phyloP scores from a whole-genome alignment of 2,888 invertebrate genomes.

The Graphium colonna region DNA sequence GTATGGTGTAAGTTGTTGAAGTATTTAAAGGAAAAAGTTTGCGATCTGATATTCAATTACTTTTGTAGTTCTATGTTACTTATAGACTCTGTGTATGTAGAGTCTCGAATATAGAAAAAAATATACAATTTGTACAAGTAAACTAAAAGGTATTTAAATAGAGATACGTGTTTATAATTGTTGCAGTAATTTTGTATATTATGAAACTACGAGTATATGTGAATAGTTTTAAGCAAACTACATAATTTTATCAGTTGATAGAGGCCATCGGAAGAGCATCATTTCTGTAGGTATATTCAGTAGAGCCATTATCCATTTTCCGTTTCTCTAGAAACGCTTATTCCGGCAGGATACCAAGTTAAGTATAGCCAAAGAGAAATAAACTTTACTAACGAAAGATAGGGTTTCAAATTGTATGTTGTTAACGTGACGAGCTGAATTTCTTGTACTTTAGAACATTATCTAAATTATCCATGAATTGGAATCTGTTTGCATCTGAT shows the following conservation, averaged over 20 bases:
- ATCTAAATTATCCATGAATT: slow-evolving; percentile 45
- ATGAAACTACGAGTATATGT: slow-evolving; percentile 25
- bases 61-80: too few relatives aligned
- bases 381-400: slow-evolving; percentile 12
- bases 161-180: neutral
- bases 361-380: slow-evolving; percentile 14
- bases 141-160: too few relatives aligned
- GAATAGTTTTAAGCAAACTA: slow-evolving; percentile 39
- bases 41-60: too few relatives aligned
- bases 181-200: slow-evolving; percentile 1
- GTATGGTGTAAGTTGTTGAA: too few relatives aligned
- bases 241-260: slow-evolving; percentile 49
- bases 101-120: too few relatives aligned
- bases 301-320: slow-evolving; percentile 64
- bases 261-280: slow-evolving; percentile 68
- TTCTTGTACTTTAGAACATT: slow-evolving; percentile 50
- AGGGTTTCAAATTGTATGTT: slow-evolving; percentile 26
- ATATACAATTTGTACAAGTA: too few relatives aligned
- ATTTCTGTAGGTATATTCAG: slow-evolving; percentile 61
- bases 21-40: too few relatives aligned
- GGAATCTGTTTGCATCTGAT: slow-evolving; percentile 29
- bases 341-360: slow-evolving; percentile 47
- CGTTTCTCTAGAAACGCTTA: slow-evolving; percentile 65
- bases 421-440: slow-evolving; percentile 10
- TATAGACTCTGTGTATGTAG: too few relatives aligned